Conservation (phyloP, 1,140 invertebrate species). For the Microplitis mediator region DNA sequence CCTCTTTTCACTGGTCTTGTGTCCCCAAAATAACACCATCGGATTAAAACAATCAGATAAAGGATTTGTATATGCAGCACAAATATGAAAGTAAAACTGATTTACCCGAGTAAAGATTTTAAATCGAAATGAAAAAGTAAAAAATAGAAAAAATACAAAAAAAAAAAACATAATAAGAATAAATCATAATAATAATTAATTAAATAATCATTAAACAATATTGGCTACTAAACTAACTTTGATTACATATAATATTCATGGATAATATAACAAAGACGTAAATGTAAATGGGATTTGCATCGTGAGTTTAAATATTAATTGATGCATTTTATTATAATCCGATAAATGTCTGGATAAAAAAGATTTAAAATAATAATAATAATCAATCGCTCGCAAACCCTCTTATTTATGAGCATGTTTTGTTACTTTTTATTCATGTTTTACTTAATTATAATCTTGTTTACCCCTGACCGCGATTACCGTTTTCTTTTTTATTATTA, state of each 20-base stretch:
- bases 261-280: slow-evolving; percentile 28
- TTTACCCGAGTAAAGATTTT: neutral
- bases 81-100: slow-evolving; percentile 6
- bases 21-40: neutral
- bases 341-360: slow-evolving; percentile 33
- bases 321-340: slow-evolving; percentile 25
- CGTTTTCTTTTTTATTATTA: slow-evolving; percentile 26
- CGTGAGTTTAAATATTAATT: slow-evolving; percentile 25
- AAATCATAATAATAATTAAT: neutral
- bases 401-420: slow-evolving; percentile 56
- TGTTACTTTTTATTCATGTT: slow-evolving; percentile 59
- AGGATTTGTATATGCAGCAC: neutral
- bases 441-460: slow-evolving; percentile 55
- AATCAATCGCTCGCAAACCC: slow-evolving; percentile 54
- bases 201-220: slow-evolving; percentile 12
- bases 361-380: slow-evolving; percentile 35
- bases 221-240: slow-evolving; percentile 16
- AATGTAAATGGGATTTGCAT: slow-evolving; percentile 36
- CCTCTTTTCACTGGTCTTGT: slow-evolving; percentile 18
- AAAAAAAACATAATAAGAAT: too few species aligned
- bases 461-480: slow-evolving; percentile 40
- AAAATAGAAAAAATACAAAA: neutral
- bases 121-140: neutral
- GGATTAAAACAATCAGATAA: slow-evolving; percentile 9
- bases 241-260: slow-evolving; percentile 2